Percentiles rank a stretch among this genome's conserved stretches.
Evolutionary conservation across 2,113 vertebrate species (phyloP).

Genomic region (Jaculus jaculus): DNA sequence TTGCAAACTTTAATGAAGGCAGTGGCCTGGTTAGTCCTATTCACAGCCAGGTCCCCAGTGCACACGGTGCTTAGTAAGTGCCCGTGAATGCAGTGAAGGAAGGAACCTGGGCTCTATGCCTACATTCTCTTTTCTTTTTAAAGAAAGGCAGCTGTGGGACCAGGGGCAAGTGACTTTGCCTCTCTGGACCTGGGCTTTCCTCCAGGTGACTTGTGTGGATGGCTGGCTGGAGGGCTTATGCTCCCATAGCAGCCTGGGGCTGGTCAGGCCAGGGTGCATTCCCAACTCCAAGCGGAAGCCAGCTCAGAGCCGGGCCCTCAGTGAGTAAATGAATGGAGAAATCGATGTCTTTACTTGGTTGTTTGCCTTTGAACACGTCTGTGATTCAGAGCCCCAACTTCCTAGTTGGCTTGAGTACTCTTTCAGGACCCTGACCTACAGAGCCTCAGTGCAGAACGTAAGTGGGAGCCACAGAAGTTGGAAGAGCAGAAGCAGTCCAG

Average conservation of each 20-base stretch:
- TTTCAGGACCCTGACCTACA: not conserved
- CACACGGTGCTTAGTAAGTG: not conserved
- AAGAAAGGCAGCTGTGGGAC: not conserved
- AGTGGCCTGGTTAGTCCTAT: not conserved
- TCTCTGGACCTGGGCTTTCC: not conserved
- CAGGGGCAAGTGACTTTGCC: not conserved
- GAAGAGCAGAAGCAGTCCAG: not conserved
- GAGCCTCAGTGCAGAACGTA: not conserved
- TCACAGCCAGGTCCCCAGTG: not conserved
- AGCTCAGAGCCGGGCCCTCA: not conserved
- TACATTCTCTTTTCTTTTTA: not conserved
- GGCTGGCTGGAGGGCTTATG: not conserved
- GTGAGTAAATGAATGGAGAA: not conserved
- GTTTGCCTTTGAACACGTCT: not conserved
- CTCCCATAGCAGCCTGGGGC: not conserved
- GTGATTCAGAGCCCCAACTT: not conserved
- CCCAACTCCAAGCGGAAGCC: not conserved
- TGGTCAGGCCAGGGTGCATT: not conserved
- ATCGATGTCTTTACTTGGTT: not conserved
- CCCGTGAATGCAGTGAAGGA: not conserved
- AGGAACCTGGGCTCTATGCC: not conserved
- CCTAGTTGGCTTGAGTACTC: not conserved
- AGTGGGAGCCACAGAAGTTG: not conserved
- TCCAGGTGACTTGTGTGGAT: not conserved
- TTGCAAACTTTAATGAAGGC: not conserved